phyloP scores from a whole-genome alignment of 2,888 invertebrate species.

The Iphiclides podalirius region DNA sequence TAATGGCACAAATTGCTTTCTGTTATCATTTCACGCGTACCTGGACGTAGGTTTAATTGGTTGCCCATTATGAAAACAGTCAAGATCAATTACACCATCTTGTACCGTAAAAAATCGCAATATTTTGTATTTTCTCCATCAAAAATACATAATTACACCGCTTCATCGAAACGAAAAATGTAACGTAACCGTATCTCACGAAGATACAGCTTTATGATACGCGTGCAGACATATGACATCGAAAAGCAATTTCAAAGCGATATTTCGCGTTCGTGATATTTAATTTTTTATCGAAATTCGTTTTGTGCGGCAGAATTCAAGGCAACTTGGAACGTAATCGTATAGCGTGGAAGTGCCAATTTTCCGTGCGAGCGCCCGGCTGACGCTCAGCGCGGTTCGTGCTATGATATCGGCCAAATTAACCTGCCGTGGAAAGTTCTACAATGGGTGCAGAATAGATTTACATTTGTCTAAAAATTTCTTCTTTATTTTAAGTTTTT shows the following conservation, averaged over 20 bases:
- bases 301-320: constrained; percentile 37
- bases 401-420: constrained; percentile 66
- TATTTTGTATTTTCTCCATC: not conserved
- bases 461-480: no score
- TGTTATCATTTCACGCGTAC: no score
- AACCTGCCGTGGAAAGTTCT: constrained; percentile 47
- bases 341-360: constrained; percentile 66
- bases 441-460: no score
- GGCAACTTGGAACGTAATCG: constrained; percentile 71
- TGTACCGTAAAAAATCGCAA: no score
- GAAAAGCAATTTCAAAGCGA: constrained; percentile 39
- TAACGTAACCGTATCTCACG: not conserved
- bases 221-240: constrained; percentile 20
- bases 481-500: no score
- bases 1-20: no score
- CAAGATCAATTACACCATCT: no score
- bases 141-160: not conserved
- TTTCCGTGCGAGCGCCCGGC: constrained; percentile 69
- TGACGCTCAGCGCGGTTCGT: constrained; percentile 54
- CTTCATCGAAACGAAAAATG: not conserved
- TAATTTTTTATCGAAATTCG: constrained; percentile 52
- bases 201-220: constrained; percentile 7
- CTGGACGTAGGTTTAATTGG: no score
- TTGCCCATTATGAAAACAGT: no score
- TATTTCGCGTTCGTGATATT: constrained; percentile 38